Evolutionary conservation across 2,888 invertebrate genomes (phyloP), one percentile per base, ranked within the genome.

Genomic region (Tortricodes alternella): DNA sequence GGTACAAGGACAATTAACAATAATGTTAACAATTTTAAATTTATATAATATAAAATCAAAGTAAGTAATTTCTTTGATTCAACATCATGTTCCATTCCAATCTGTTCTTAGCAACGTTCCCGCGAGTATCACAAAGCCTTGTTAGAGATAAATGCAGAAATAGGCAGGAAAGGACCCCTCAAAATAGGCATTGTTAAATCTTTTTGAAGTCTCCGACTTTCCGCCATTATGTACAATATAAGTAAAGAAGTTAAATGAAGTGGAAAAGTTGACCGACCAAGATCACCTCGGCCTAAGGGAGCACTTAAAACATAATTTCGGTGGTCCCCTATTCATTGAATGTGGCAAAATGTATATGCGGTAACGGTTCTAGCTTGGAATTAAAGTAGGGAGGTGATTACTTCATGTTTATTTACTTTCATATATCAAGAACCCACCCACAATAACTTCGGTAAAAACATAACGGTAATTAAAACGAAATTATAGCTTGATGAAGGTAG

Each of bases 131-230:
- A 53, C 41, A 83, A 79, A 76, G 76, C 70, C 65, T 71, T 71
- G 70, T 77, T 74, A 67, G 69, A 70, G 76, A 81, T 78, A 79
- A 78, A 78, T 76, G 77, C 73, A 74, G 74, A 76, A 80, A 71
- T 70, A 72, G 68, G 73, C 74, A 65, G 73, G 71, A 75, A 73
- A 71, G 64, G 78, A 74, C 82, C 84, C 80, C 80, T 83, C 82
- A 79, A 84, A 88, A 87, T 84, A 85, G 85, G 85, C 85, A 86
- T 88, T 89, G 89, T 89, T 88, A 89, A 88, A 88, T 88, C 88
- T 89, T 89, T 81, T 81, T 80, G 77, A 83, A 85, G 80, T 82
- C 73, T 64, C 78, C 69, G 88, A 89, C 85, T 88, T 89, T 85
- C 74, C 73, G 78, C 82, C 85, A 85, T 89, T 86, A 84, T 78